Conservation (phyloP, 2,888 invertebrate species). For the Drosophila greeni region DNA sequence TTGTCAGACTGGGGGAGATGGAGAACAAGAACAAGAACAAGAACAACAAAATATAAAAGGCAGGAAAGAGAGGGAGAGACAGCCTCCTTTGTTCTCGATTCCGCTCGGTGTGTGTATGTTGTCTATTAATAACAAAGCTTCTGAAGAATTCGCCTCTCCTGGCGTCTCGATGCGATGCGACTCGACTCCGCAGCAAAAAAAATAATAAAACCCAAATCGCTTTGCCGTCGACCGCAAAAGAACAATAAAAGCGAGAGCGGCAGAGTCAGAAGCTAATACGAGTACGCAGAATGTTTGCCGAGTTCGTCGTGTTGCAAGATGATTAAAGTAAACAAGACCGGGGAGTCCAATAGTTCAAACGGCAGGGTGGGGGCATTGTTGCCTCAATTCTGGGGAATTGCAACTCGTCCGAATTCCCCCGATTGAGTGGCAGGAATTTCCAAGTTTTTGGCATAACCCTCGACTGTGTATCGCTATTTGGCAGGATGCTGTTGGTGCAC, state of each 20-base stretch:
- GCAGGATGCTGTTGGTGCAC: background rate
- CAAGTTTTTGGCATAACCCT: background rate
- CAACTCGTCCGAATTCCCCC: slow-evolving; percentile 12
- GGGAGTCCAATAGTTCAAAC: slow-evolving; percentile 18
- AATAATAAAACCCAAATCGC: slow-evolving; percentile 43
- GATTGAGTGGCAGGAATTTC: slow-evolving; percentile 16
- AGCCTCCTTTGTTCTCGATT: slow-evolving; percentile 10
- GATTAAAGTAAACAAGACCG: slow-evolving; percentile 37
- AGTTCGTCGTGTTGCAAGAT: slow-evolving; percentile 42
- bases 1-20: slow-evolving; percentile 54
- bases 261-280: slow-evolving; percentile 33
- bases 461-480: background rate
- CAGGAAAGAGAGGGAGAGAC: slow-evolving; percentile 1
- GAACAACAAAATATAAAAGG: background rate
- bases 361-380: slow-evolving; percentile 6
- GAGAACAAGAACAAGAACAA: slow-evolving; percentile 9
- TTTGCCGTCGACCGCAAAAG: slow-evolving; percentile 62
- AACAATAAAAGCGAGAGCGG: slow-evolving; percentile 59
- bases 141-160: slow-evolving; percentile 63
- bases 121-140: slow-evolving; percentile 77
- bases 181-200: slow-evolving; percentile 8
- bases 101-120: slow-evolving; percentile 66
- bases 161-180: slow-evolving; percentile 31
- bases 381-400: slow-evolving; percentile 2
- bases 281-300: slow-evolving; percentile 54